Evolutionary conservation across 2,113 vertebrate species (phyloP), one percentile per base, ranked within the genome.

Genomic region (Hemiscyllium ocellatum): DNA sequence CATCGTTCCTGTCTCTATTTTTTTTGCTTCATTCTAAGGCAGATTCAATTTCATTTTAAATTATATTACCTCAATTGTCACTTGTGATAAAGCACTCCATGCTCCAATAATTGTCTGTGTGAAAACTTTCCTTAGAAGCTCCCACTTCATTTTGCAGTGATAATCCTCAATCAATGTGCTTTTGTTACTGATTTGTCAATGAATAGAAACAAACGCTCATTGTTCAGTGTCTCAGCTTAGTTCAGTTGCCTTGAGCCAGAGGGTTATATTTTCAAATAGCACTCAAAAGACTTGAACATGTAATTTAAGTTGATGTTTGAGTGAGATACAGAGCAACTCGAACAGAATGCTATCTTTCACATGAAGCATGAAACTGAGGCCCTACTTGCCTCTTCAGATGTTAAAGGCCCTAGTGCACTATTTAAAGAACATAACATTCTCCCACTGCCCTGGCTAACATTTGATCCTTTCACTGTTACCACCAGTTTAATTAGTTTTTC

Each of bases 181-280:
- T 65, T 91, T 91, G 52, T n/a, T 91, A n/a, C 87, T 33, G 87
- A 91, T 61, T 61, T 37, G 87, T 91, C 26, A 65, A 91, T 65
- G 87, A 65, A 91, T 65, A 29, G 56, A 91, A 29, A 61, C 87
- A 91, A 61, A 65, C 29, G 0, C 65, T 65, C 33, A 91, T 65
- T 91, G 87, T 65, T 61, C 20, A n/a, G 26, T 6, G 29, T 19
- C 13, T 91, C 56, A 33, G 52, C 52, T 91, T 65, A 29, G 52
- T 61, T 91, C 33, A 65, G 52, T 91, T 91, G 33, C 26, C 52
- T n/a, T 61, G 52, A 61, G 87, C 56, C 13, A 37, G 29, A n/a
- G 15, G 29, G 15, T 65, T 33, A n/a, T 91, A 29, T 13, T 91
- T 33, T 65, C 15, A 19, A 65, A 61, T 65, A 12, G 52, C 87